Evolutionary conservation across 1,140 invertebrate genomes (phyloP), one percentile per base, ranked within the genome.

Genomic region (Anagrus nilaparvatae): DNA sequence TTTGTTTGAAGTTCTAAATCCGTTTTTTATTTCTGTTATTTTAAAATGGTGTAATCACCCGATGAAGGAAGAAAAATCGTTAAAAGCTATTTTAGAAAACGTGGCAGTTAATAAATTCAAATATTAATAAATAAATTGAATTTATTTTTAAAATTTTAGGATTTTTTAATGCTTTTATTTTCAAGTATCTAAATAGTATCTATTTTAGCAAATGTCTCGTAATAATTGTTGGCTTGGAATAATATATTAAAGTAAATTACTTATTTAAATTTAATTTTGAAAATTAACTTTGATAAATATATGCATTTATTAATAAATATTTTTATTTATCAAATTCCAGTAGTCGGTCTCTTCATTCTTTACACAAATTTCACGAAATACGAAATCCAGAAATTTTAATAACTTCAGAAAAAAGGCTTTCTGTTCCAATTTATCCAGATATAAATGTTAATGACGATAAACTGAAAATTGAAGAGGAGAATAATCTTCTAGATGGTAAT

Each of bases 351-450:
- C 40, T 65, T 41, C 59, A 65, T 31, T 65, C 64, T 5, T 37
- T 66, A 23, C 59, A 65, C 40, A 63, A 60, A 38, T 46, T 54
- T 21, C 52, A 55, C 24, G 54, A 55, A 44, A 43, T 54, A 23
- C 19, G 35, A 12, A 44, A 7, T 33, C n/a, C 56, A 4, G 61
- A 65, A 16, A 56, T 44, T 32, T 49, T 53, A 23, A 16, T 56
- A 13, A 56, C 41, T 18, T 59, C 60, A 9, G 56, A 64, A 52
- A 67, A 68, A 30, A 50, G 60, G 20, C 37, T 68, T 5, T 68
- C 64, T 14, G 63, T 49, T 0, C 63, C 64, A n/a, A 58, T 65
- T 35, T 63, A 68, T 47, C 55, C 61, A 0, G 62, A 67, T 16
- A 40, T 61, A 41, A 56, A 58, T 23, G 32, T 53, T 20, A 56